Conservation (phyloP, 2,797 vertebrate genomes). For the Parauchenoglanis ngamensis region DNA sequence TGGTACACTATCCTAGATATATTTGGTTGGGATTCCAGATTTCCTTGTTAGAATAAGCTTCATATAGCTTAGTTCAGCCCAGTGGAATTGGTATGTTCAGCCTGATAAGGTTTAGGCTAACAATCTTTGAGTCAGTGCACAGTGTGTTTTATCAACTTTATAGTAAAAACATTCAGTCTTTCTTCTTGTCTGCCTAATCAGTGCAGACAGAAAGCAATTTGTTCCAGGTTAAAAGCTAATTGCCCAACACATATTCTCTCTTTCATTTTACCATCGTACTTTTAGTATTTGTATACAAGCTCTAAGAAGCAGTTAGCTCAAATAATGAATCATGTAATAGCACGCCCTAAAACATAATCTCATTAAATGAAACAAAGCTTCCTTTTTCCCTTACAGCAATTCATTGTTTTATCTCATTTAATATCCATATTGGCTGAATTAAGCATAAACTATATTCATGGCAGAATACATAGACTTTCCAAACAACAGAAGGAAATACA, state of each 20-base stretch:
- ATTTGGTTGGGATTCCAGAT: conserved; percentile 31
- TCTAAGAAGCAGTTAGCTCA: conserved; percentile 24
- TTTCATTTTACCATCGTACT: conserved; percentile 52
- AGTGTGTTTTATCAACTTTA: conserved; percentile 37
- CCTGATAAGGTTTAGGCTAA: conserved; percentile 63
- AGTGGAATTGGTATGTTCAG: conserved; percentile 62
- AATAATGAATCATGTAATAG: conserved; percentile 28
- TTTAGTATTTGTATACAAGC: conserved; percentile 41
- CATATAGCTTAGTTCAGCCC: conserved; percentile 43
- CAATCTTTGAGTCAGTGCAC: conserved; percentile 37
- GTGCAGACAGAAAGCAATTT: conserved; percentile 68
- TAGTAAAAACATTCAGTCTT: conserved; percentile 55
- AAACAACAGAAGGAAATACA: neutral
- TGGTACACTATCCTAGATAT: conserved; percentile 10
- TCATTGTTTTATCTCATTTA: conserved; percentile 13
- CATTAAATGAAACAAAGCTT: conserved; percentile 23
- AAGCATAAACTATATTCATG: conserved; percentile 29
- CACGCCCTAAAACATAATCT: conserved; percentile 16
- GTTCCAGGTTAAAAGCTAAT: conserved; percentile 69
- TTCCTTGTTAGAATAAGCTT: conserved; percentile 54
- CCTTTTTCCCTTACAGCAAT: neutral
- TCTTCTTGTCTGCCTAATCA: conserved; percentile 65
- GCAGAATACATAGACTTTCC: neutral
- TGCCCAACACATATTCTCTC: conserved; percentile 57
- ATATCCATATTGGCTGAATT: conserved; percentile 17